phyloP scores from a whole-genome alignment of 2,888 invertebrate genomes.

The Xestia ashworthii region DNA sequence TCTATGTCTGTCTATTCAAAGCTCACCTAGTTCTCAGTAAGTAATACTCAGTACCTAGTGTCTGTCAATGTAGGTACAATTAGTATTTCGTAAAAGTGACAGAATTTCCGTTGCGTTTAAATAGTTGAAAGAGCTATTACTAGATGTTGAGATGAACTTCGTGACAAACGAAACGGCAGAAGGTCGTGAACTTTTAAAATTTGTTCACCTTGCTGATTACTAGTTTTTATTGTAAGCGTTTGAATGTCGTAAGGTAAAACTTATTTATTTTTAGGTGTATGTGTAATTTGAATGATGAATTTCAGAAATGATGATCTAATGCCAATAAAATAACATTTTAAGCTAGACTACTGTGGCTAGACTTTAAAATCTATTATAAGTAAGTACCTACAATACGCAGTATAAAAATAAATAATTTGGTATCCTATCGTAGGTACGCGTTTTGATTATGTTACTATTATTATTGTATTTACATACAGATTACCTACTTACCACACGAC shows the following conservation, averaged over 20 bases:
- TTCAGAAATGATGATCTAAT: conserved; percentile 22
- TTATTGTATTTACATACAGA: conserved; percentile 7
- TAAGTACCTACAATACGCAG: not conserved
- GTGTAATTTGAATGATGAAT: conserved; percentile 6
- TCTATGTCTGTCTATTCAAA: conserved; percentile 67
- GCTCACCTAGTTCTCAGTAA: conserved; percentile 78
- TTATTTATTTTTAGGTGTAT: conserved; percentile 32
- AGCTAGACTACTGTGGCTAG: conserved; percentile 1
- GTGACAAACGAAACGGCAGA: conserved; percentile 74
- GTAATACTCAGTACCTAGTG: conserved; percentile 61
- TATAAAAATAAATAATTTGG: not conserved
- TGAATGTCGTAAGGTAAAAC: conserved; percentile 54
- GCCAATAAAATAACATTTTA: not conserved
- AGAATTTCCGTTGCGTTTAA: conserved; percentile 34
- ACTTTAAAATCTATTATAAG: not conserved
- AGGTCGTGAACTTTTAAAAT: conserved; percentile 83
- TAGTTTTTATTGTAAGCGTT: conserved; percentile 64
- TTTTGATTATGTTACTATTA: not conserved
- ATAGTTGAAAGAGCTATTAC: conserved; percentile 58
- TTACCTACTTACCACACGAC: not conserved
- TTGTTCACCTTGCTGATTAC: conserved; percentile 77
- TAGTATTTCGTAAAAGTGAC: conserved; percentile 59
- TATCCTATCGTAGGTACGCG: too few relatives aligned
- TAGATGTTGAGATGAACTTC: conserved; percentile 71
- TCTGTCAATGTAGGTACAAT: conserved; percentile 35